Evolutionary conservation across 2,113 vertebrate genomes (phyloP).

Genomic region (Phaethon lepturus): DNA sequence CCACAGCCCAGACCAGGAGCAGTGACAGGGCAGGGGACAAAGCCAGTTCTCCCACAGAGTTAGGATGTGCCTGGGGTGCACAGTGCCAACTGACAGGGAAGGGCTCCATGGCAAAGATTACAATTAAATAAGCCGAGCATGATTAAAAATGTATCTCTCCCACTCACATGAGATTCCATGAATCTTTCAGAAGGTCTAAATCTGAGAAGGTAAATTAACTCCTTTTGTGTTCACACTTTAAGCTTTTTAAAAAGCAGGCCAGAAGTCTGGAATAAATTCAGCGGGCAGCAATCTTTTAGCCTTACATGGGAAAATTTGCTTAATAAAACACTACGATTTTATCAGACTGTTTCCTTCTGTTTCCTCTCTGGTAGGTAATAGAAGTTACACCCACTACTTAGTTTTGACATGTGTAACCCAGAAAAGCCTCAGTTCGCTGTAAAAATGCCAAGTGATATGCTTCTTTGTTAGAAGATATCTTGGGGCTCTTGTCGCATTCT

Average conservation of each 20-base stretch:
- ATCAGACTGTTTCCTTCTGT: slow-evolving; percentile 48
- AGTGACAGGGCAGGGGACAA: neutral
- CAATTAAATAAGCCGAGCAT: neutral
- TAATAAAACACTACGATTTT: slow-evolving; percentile 26
- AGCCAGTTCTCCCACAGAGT: neutral
- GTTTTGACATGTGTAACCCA: slow-evolving; percentile 46
- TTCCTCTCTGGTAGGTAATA: slow-evolving; percentile 48
- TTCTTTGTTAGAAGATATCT: slow-evolving; percentile 39
- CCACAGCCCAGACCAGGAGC: neutral
- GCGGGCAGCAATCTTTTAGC: slow-evolving; percentile 9
- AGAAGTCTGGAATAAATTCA: neutral
- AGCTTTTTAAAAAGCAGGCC: neutral
- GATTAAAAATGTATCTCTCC: slow-evolving; percentile 5
- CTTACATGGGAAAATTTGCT: slow-evolving; percentile 16
- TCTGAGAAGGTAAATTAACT: slow-evolving; percentile 33
- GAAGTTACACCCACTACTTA: slow-evolving; percentile 26
- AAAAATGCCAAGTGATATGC: neutral
- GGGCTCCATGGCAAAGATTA: neutral
- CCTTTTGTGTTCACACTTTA: neutral
- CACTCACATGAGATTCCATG: neutral
- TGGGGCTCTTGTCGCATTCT: slow-evolving; percentile 14
- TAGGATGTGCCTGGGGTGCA: neutral
- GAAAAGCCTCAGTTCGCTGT: neutral
- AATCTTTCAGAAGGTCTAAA: slow-evolving; percentile 24
- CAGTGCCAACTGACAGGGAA: neutral